Conservation (phyloP, 2,888 invertebrate species). For the Clitarchus hookeri region DNA sequence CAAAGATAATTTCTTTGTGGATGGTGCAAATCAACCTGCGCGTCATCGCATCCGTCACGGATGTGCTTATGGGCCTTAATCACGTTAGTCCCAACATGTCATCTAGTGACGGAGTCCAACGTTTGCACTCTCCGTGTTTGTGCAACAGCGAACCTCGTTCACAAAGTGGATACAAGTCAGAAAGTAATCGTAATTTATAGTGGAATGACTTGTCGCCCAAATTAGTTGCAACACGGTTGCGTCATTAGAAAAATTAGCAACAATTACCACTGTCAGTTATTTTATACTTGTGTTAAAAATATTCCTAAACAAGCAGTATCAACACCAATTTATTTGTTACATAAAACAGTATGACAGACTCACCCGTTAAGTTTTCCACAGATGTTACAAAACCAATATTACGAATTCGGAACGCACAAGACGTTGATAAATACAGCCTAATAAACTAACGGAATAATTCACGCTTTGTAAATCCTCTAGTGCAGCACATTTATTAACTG, state of each 20-base stretch:
- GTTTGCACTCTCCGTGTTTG: neutral
- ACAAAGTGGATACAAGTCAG: too few species aligned
- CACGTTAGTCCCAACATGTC: constrained; percentile 18
- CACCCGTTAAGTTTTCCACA: neutral
- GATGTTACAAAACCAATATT: neutral
- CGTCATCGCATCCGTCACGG: constrained; percentile 6
- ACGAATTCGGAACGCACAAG: neutral
- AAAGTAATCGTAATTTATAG: too few species aligned
- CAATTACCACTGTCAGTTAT: too few species aligned
- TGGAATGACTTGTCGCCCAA: too few species aligned
- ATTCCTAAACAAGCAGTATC: too few species aligned
- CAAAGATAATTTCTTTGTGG: constrained; percentile 28
- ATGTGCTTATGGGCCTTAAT: neutral
- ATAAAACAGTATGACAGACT: neutral
- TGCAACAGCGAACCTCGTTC: neutral
- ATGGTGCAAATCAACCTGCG: constrained; percentile 29
- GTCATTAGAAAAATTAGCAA: too few species aligned
- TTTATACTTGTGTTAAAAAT: too few species aligned
- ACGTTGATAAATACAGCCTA: neutral
- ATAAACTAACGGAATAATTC: neutral
- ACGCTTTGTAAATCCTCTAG: neutral
- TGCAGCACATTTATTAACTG: neutral
- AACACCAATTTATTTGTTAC: too few species aligned
- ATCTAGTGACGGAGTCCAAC: neutral
- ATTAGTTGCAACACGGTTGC: too few species aligned